Conservation (phyloP, 2,888 invertebrate genomes). For the Norana najaformis region DNA sequence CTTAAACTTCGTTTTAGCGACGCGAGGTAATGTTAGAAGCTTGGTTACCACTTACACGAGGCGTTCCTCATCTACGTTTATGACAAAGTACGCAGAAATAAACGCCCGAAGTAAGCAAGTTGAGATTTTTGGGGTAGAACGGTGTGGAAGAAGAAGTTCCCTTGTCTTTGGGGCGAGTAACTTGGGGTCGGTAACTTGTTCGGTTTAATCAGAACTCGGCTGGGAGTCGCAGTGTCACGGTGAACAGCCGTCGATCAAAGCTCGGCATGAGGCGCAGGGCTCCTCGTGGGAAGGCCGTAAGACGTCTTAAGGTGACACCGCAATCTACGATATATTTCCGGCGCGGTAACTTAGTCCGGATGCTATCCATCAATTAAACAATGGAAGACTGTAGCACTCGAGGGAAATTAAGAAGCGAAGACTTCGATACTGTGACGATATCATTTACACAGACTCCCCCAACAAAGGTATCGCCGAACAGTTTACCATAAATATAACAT, state of each 20-base stretch:
- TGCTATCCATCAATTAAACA: background rate
- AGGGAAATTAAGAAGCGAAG: background rate
- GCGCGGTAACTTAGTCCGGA: background rate
- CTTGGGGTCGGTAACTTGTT: background rate
- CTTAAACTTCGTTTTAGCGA: too few relatives aligned
- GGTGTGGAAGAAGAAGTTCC: background rate
- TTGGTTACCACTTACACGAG: too few relatives aligned
- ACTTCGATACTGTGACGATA: background rate
- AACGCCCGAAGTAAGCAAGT: background rate
- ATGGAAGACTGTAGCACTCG: background rate
- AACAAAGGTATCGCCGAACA: background rate
- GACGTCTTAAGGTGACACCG: background rate
- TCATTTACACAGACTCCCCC: background rate
- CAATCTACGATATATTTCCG: background rate
- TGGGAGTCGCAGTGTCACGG: background rate
- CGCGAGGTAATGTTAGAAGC: too few relatives aligned
- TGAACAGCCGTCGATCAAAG: background rate
- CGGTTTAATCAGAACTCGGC: background rate
- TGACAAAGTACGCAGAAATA: too few relatives aligned
- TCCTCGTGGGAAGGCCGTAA: background rate
- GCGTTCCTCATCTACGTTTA: too few relatives aligned
- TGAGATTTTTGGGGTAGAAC: background rate
- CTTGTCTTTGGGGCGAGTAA: background rate
- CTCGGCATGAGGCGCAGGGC: background rate
- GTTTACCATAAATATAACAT: background rate